phyloP scores from a whole-genome alignment of 2,888 invertebrate genomes.

The Ypsolopha scabrella region DNA sequence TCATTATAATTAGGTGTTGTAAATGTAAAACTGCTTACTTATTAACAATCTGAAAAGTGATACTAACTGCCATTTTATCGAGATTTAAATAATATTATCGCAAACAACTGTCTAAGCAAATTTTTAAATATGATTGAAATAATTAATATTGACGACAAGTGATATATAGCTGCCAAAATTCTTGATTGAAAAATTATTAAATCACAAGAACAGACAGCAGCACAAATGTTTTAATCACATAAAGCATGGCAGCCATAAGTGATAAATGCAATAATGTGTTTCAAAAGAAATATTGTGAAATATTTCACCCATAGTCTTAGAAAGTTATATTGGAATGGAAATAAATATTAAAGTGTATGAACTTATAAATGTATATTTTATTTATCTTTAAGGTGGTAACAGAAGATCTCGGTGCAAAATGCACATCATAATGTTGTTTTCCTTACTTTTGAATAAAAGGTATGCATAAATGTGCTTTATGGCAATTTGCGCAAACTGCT shows the following conservation, averaged over 20 bases:
- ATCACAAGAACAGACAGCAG: not conserved
- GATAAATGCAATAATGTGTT: not conserved
- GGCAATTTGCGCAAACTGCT: too few species aligned
- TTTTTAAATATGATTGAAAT: too few species aligned
- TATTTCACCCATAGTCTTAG: not conserved
- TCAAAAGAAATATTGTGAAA: not conserved
- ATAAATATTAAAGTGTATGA: constrained; percentile 3
- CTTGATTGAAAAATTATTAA: constrained; percentile 1
- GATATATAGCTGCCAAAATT: constrained; percentile 12
- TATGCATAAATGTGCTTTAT: too few species aligned
- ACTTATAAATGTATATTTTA: not conserved
- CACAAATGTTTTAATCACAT: not conserved
- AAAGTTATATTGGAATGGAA: not conserved
- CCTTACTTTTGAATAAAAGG: too few species aligned
- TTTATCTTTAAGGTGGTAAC: not conserved
- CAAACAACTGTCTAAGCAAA: too few species aligned
- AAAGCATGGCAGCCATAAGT: not conserved
- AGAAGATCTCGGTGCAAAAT: too few species aligned
- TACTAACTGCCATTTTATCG: constrained; percentile 57
- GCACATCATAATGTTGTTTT: too few species aligned
- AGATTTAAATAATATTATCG: constrained; percentile 10
- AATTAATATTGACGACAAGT: constrained; percentile 7
- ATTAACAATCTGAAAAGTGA: constrained; percentile 33
- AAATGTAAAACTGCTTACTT: constrained; percentile 25
- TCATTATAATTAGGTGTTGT: constrained; percentile 22